These are phyloP conservation scores for Thalassarche chlororhynchos DNA, from an alignment of 2,113 vertebrate species.

Conservation along the genomic window DNA sequence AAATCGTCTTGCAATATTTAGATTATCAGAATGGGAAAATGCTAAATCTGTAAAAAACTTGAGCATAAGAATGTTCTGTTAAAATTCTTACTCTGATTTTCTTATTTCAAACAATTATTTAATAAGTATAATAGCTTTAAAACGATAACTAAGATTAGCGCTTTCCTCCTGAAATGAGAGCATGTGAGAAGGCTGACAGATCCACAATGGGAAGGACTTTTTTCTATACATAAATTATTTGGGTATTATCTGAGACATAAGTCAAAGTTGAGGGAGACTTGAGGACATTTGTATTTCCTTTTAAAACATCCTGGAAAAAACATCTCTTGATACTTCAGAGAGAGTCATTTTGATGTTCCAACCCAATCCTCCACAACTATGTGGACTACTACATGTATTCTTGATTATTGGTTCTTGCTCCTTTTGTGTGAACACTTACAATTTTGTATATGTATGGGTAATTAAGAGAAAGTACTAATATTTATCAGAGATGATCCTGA, in stretches of 20 bases:
- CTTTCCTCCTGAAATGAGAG: background rate
- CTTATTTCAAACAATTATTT: background rate
- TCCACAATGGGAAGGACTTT: background rate
- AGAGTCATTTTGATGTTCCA: background rate
- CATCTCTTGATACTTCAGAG: background rate
- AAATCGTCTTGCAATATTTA: background rate
- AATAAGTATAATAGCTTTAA: background rate
- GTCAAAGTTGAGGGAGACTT: background rate
- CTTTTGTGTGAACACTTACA: slow-evolving; percentile 19
- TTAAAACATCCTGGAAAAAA: background rate
- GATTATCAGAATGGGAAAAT: background rate
- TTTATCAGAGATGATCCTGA: background rate
- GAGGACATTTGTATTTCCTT: background rate
- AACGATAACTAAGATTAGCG: background rate
- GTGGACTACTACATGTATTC: background rate
- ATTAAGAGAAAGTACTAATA: slow-evolving; percentile 16
- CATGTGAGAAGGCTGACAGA: background rate
- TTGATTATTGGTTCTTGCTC: background rate
- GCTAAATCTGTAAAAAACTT: background rate
- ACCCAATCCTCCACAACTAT: background rate
- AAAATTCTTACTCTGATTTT: background rate
- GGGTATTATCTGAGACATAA: background rate
- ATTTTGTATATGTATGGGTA: slow-evolving; percentile 35
- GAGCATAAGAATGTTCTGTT: background rate
- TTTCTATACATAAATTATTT: background rate